Conservation (phyloP, 2,113 vertebrate genomes). For the Pleuronectes platessa region DNA sequence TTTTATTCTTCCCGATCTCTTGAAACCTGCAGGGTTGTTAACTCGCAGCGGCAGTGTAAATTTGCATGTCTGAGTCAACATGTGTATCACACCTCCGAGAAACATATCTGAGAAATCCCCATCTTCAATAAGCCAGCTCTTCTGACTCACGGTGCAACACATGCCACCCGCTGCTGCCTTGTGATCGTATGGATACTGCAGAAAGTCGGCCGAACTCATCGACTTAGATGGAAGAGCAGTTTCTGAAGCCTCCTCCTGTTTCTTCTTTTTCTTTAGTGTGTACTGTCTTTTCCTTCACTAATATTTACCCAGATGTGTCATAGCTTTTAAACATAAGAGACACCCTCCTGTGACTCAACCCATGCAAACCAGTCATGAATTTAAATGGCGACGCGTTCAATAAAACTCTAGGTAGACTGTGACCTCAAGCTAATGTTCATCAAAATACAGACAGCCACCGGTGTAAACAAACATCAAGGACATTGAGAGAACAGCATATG, state of each 20-base stretch:
- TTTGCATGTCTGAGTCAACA: constrained; percentile 46
- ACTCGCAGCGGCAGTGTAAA: constrained; percentile 1
- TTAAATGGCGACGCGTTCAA: constrained; percentile 43
- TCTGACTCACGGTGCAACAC: constrained; percentile 42
- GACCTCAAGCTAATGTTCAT: constrained; percentile 52
- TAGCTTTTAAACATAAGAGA: constrained; percentile 30
- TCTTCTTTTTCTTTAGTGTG: not conserved
- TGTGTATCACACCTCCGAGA: constrained; percentile 19
- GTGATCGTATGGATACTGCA: not conserved
- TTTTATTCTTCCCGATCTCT: constrained; percentile 1
- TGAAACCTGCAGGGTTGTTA: constrained; percentile 9
- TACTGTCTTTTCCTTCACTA: constrained; percentile 3
- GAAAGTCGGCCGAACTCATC: not conserved
- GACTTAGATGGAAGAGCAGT: no score
- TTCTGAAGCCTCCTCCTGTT: no score
- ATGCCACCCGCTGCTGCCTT: not conserved
- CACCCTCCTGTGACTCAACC: constrained; percentile 41
- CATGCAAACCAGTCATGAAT: constrained; percentile 41
- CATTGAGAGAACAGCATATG: not conserved
- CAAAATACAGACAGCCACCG: not conserved
- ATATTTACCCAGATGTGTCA: constrained; percentile 42
- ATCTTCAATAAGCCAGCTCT: not conserved
- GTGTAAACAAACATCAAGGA: constrained; percentile 47
- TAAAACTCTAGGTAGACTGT: constrained; percentile 44
- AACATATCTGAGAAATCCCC: constrained; percentile 33